A percentile compares a stretch with the other conserved stretches of the same genome.
These are phyloP conservation scores for Hemiprocne comata DNA, from an alignment of 2,113 vertebrate genomes.

Conservation along the genomic window DNA sequence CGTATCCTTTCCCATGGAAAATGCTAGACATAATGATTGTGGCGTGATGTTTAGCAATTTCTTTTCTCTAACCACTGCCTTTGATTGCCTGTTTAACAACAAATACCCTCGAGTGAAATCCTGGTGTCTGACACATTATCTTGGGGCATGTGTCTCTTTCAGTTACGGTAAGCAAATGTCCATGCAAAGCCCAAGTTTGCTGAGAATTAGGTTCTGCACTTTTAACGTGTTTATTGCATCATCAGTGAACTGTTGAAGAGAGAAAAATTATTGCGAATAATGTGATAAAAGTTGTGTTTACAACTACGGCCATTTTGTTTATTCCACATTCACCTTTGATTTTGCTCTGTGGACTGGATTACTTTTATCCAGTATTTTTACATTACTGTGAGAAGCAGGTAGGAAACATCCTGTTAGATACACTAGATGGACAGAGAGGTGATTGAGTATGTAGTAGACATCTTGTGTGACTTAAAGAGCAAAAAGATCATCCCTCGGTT, in stretches of 20 bases:
- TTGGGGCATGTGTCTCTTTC: background rate
- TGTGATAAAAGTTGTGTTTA: background rate
- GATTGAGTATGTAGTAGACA: background rate
- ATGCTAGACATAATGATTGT: constrained; percentile 48
- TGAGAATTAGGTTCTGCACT: background rate
- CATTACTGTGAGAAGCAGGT: background rate
- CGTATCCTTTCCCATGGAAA: constrained; percentile 57
- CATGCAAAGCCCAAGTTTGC: background rate
- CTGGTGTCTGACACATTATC: background rate
- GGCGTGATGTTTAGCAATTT: constrained; percentile 26
- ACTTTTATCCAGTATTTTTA: background rate
- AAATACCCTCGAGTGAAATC: background rate
- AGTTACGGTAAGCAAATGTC: background rate
- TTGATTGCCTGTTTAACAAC: background rate
- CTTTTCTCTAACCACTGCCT: background rate
- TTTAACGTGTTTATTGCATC: background rate
- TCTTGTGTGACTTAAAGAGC: background rate
- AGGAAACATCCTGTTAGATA: background rate
- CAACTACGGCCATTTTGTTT: background rate
- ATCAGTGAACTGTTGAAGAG: background rate
- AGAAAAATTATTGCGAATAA: background rate
- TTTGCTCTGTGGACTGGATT: background rate
- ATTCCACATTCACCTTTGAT: background rate
- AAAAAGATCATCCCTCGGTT: background rate
- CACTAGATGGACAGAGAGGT: background rate